Evolutionary conservation across 2,113 vertebrate species (phyloP).

Genomic region (human): DNA sequence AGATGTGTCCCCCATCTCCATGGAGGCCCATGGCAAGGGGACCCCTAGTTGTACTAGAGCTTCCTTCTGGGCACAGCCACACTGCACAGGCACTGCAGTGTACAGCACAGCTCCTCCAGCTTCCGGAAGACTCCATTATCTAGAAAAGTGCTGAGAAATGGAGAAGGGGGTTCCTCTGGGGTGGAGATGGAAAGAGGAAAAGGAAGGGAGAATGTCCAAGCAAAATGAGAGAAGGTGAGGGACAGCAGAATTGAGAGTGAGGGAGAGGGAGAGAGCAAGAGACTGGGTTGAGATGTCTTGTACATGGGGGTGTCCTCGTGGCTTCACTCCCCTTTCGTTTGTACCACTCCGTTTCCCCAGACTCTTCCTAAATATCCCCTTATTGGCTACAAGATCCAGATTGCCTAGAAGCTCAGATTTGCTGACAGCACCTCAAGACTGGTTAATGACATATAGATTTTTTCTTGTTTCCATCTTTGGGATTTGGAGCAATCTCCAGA

Average conservation of each 20-base stretch:
- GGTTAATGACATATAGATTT: not conserved
- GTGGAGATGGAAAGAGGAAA: not conserved
- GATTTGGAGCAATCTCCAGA: slow-evolving; percentile 48
- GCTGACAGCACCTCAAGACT: not conserved
- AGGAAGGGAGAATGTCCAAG: not conserved
- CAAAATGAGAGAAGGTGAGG: not conserved
- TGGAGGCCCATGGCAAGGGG: not conserved
- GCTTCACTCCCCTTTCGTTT: not conserved
- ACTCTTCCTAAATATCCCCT: not conserved
- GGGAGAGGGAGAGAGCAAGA: not conserved
- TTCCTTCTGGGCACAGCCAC: not conserved
- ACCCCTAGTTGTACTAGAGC: accelerated
- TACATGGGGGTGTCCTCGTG: no score
- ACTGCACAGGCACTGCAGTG: accelerated
- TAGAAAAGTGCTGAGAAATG: not conserved
- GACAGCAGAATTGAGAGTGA: not conserved
- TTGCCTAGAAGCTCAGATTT: not conserved
- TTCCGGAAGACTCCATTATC: not conserved
- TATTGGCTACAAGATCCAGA: not conserved
- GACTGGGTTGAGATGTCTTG: not conserved
- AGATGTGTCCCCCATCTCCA: not conserved
- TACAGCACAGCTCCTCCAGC: not conserved
- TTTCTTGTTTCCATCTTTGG: not conserved
- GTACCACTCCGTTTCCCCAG: not conserved
- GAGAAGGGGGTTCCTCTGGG: no score